Percentiles rank a stretch among this genome's conserved stretches.
These are phyloP conservation scores for Euphysa ruthae DNA, from an alignment of 30 jellyfish, hydroid and myxozoan species.

Conservation along the genomic window DNA sequence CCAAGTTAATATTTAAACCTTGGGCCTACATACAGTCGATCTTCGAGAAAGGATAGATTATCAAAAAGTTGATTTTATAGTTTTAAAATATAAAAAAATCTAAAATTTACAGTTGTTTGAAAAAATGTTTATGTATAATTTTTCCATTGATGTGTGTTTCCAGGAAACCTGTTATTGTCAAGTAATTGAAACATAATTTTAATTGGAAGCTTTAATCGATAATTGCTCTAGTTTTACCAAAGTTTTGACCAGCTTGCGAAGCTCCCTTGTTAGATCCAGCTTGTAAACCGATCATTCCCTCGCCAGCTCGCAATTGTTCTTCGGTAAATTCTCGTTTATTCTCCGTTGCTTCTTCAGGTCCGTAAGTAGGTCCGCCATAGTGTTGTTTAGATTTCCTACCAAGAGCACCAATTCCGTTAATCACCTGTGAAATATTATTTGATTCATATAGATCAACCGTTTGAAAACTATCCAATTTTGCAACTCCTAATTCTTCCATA, in stretches of 20 bases:
- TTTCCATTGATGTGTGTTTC: too few species aligned
- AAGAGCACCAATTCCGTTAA: slow-evolving; percentile 62
- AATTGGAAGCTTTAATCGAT: slow-evolving; percentile 14
- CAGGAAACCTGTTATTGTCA: too few species aligned
- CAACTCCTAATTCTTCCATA: slow-evolving; percentile 51
- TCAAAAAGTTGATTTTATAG: too few species aligned
- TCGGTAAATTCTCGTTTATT: slow-evolving; percentile 68
- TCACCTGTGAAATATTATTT: slow-evolving; percentile 76
- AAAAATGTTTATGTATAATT: too few species aligned
- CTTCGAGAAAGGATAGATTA: too few species aligned
- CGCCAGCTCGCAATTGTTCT: slow-evolving; percentile 77
- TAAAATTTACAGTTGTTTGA: too few species aligned
- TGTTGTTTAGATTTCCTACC: slow-evolving; percentile 72
- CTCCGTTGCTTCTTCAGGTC: slow-evolving; percentile 78
- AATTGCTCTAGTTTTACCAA: slow-evolving; percentile 73
- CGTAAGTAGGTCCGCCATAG: slow-evolving; percentile 72
- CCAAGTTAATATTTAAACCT: too few species aligned
- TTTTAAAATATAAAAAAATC: too few species aligned
- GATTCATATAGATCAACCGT: slow-evolving; percentile 91
- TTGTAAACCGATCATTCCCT: slow-evolving; percentile 74
- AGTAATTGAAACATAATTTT: too few species aligned
- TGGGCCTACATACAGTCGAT: too few species aligned
- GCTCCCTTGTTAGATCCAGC: slow-evolving; percentile 94
- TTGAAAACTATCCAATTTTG: slow-evolving; percentile 63
- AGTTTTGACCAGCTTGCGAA: slow-evolving; percentile 63